Conservation (phyloP, 2,113 vertebrate genomes). For the Catharus fuscescens region DNA sequence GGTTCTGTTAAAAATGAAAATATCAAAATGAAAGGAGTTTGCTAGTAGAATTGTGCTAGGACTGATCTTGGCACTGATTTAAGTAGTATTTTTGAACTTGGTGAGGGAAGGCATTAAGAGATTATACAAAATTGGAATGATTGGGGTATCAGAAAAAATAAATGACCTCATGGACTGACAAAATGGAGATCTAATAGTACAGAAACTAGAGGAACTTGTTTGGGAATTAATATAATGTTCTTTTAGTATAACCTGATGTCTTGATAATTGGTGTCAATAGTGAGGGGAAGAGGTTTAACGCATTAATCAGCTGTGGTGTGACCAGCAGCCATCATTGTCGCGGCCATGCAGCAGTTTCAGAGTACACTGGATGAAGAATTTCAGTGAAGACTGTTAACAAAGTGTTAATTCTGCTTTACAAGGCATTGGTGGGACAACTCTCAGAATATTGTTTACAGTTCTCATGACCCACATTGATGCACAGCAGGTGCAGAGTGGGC, state of each 20-base stretch:
- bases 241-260: neutral
- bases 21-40: neutral
- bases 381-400: neutral
- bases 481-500: conserved; percentile 65
- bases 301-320: neutral
- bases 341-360: neutral
- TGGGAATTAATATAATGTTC: neutral
- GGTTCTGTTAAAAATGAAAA: neutral
- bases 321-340: neutral
- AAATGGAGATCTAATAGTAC: neutral
- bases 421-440: neutral
- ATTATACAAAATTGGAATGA: neutral
- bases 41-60: neutral
- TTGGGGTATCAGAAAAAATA: neutral
- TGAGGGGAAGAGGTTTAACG: neutral
- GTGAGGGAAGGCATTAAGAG: neutral
- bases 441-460: conserved; percentile 53
- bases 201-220: neutral
- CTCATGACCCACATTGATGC: conserved; percentile 44
- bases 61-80: neutral
- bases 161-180: neutral
- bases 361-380: neutral
- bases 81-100: neutral
- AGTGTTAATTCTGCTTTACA: conserved; percentile 25
- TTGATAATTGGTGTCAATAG: neutral